Evolutionary conservation across 2,888 invertebrate genomes (phyloP), one percentile per base, ranked within the genome.

Genomic region (Nymphalis urticae): DNA sequence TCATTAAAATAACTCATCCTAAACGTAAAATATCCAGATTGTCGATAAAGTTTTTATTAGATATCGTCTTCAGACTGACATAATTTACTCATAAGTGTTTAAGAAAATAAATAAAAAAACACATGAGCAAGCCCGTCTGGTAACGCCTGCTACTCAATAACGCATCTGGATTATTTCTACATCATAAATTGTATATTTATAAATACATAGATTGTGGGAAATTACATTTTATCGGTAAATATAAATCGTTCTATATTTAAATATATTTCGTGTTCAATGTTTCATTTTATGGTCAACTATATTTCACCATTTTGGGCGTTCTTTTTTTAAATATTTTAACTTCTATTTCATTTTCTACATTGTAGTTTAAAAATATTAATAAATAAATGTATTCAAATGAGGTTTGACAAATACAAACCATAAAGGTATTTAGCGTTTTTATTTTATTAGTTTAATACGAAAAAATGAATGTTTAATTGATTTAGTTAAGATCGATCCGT

Each of bases 71-170:
- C 70, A 51, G 68, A 75, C 85, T 83, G 86, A 82, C 84, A 82
- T 77, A 77, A 84, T 83, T 84, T 84, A 83, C 86, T 84, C 85
- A 88, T 88, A 86, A 88, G 81, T 70, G 77, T 74, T 79, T 80
- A 79, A 80, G 80, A 84, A 86, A 87, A 89, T 83, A 88, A 87
- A 88, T 85, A 85, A 82, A 75, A 42, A 75, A 72, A 69, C 63
- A 69, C 71, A 72, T 27, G 58, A 58, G 36, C 69, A 62, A 68
- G 72, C 68, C 73, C 70, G 73, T 72, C 70, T 70, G 59, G 66
- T 62, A 70, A 82, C 81, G 82, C 83, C 86, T 86, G 87, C 75
- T 77, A 85, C 80, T 86, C 87, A 85, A 82, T 84, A 78, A 78
- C 78, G 80, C 80, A 80, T 80, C 80, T 80, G 80, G 77, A 75